phyloP scores from a whole-genome alignment of 2,888 invertebrate species.

The Coleophora deauratella region DNA sequence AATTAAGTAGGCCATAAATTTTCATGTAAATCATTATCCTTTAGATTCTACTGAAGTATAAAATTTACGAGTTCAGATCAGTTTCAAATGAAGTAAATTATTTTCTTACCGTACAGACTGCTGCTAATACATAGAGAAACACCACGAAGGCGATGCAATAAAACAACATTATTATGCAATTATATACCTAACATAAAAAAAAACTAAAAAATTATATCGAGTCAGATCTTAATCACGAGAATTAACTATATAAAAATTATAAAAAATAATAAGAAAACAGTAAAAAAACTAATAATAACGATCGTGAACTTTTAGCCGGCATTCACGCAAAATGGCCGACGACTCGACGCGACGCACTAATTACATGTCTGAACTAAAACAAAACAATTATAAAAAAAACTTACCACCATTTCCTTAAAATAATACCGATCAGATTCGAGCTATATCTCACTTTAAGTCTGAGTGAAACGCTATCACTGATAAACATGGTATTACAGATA shows the following conservation, averaged over 20 bases:
- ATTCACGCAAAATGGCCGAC: too few relatives aligned
- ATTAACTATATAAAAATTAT: too few relatives aligned
- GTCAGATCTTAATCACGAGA: too few relatives aligned
- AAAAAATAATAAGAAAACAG: too few relatives aligned
- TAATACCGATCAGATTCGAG: slow-evolving; percentile 30
- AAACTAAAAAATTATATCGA: too few relatives aligned
- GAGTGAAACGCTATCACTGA: slow-evolving; percentile 10
- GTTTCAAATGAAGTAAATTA: too few relatives aligned
- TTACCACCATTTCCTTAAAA: slow-evolving; percentile 51
- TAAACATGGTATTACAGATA: slow-evolving; percentile 3
- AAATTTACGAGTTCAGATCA: too few relatives aligned
- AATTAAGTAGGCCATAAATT: too few relatives aligned
- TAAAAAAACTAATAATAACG: too few relatives aligned
- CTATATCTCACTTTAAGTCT: slow-evolving; percentile 29
- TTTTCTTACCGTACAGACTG: slow-evolving; percentile 7
- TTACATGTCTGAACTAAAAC: slow-evolving; percentile 29
- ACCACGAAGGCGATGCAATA: slow-evolving; percentile 3
- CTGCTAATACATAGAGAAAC: slow-evolving; percentile 6
- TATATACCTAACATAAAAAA: background rate
- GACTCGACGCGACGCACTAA: slow-evolving; percentile 15
- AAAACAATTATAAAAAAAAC: slow-evolving; percentile 31
- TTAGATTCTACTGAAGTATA: too few relatives aligned
- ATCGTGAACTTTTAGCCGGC: too few relatives aligned
- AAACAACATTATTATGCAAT: background rate
- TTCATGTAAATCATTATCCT: too few relatives aligned